These are phyloP conservation scores for Parnassius glacialis DNA, from an alignment of 2,888 invertebrate species.

Conservation along the genomic window DNA sequence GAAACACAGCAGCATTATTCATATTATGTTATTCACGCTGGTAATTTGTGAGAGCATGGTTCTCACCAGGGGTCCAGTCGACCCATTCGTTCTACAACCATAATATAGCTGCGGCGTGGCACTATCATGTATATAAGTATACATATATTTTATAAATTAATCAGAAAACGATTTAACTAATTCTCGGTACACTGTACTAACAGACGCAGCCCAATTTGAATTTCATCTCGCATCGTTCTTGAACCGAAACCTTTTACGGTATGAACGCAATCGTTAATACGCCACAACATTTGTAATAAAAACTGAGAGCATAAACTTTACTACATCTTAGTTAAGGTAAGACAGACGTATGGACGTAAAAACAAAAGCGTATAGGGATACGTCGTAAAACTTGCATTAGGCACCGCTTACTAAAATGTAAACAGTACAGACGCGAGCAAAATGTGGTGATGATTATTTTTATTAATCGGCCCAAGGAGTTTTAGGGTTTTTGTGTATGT, in stretches of 20 bases:
- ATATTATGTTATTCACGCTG: too few species aligned
- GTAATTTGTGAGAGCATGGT: too few species aligned
- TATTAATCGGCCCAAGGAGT: too few species aligned
- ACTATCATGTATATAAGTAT: too few species aligned
- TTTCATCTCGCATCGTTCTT: conserved; percentile 7
- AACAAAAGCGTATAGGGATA: conserved; percentile 44
- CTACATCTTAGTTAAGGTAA: conserved; percentile 38
- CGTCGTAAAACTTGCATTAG: conserved; percentile 53
- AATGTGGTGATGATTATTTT: background rate
- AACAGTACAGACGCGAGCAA: conserved; percentile 35
- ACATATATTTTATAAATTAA: conserved; percentile 2
- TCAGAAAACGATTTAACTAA: conserved; percentile 5
- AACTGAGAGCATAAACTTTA: conserved; percentile 40
- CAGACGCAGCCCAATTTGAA: conserved; percentile 17
- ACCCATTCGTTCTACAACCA: too few species aligned
- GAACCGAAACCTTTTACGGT: conserved; percentile 28
- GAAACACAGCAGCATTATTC: too few species aligned
- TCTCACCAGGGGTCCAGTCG: too few species aligned
- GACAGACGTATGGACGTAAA: conserved; percentile 40
- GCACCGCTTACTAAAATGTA: conserved; percentile 41
- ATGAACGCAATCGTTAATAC: conserved; percentile 23
- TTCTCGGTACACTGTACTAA: background rate
- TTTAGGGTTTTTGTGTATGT: too few species aligned
- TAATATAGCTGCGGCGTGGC: too few species aligned
- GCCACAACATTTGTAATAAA: conserved; percentile 34